Conservation (phyloP, 92 coral and sea anemone genomes). For the Micromussa lordhowensis region DNA sequence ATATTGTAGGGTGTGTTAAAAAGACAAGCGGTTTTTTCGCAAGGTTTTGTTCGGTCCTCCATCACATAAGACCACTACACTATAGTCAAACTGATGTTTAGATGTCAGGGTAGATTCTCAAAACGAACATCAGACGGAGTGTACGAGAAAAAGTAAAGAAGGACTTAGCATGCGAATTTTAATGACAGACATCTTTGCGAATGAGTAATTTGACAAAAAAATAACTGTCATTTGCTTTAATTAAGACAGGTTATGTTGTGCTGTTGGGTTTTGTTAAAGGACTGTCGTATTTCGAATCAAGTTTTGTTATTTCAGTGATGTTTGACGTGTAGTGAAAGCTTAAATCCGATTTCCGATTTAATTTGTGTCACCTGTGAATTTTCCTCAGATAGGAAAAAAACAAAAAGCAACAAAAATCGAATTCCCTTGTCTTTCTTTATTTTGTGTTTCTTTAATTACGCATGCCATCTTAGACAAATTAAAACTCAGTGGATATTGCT, state of each 20-base stretch:
- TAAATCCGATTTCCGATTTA: neutral
- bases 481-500: constrained; percentile 17
- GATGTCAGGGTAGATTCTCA: neutral
- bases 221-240: constrained; percentile 1
- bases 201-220: neutral
- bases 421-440: neutral
- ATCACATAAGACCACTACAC: too few relatives aligned
- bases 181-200: neutral
- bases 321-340: neutral
- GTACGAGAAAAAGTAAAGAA: neutral
- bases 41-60: too few relatives aligned
- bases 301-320: constrained; percentile 7
- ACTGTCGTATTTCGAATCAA: neutral
- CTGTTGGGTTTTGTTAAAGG: constrained; percentile 3
- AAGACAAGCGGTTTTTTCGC: neutral
- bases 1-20: neutral
- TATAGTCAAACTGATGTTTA: neutral
- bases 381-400: too few relatives aligned
- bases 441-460: constrained; percentile 13
- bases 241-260: constrained; percentile 3
- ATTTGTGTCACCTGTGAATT: neutral
- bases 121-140: neutral
- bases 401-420: neutral
- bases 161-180: neutral
- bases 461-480: constrained; percentile 1